A percentile compares a stretch with the other conserved stretches of the same genome.
Evolutionary conservation across 2,888 invertebrate species (phyloP).

Genomic region (Synanthedon tipuliformis): DNA sequence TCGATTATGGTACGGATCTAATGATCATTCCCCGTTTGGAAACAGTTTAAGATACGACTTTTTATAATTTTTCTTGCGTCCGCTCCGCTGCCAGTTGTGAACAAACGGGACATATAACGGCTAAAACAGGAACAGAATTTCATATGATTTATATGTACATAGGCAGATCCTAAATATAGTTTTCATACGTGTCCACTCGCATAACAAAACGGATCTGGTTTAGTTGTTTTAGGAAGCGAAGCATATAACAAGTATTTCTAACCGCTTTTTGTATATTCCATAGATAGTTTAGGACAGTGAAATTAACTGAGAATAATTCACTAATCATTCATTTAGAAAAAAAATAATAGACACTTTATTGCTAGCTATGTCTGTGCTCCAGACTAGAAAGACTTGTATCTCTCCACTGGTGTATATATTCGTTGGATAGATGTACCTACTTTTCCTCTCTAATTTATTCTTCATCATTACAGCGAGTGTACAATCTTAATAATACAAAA

Average conservation of each 20-base stretch:
- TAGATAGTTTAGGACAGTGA: not conserved
- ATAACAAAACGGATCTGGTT: too few species aligned
- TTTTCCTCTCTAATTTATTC: too few species aligned
- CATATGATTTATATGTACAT: not conserved
- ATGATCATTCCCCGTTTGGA: conserved; percentile 59
- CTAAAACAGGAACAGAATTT: conserved; percentile 12
- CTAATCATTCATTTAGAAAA: too few species aligned
- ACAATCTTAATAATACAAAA: too few species aligned
- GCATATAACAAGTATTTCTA: too few species aligned
- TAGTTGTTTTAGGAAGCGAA: too few species aligned
- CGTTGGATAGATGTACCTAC: too few species aligned
- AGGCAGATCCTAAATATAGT: not conserved
- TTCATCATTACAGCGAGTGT: too few species aligned
- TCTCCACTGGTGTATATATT: too few species aligned
- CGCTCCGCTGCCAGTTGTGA: conserved; percentile 28
- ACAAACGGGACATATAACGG: conserved; percentile 63
- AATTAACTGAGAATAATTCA: not conserved
- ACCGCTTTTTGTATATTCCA: not conserved
- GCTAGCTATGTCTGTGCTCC: too few species aligned
- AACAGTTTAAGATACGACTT: conserved; percentile 47
- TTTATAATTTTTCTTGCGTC: conserved; percentile 50
- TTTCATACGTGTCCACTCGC: not conserved
- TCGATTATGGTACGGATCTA: conserved; percentile 62
- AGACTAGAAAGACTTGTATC: too few species aligned
- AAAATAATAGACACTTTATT: too few species aligned